Evolutionary conservation across 1,140 invertebrate species (phyloP).

Genomic region (Frieseomelitta varia): DNA sequence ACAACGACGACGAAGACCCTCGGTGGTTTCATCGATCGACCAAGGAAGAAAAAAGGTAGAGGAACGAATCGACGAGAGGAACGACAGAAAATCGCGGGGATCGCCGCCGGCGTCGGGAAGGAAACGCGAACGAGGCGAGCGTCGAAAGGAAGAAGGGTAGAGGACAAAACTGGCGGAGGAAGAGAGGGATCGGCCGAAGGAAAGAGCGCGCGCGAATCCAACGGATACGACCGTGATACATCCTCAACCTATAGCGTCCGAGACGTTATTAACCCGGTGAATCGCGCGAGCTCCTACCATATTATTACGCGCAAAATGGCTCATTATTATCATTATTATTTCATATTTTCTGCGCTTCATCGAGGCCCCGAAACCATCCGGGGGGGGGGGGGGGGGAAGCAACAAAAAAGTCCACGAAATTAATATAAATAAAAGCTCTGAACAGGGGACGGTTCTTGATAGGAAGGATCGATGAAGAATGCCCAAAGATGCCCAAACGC

Average conservation of each 20-base stretch:
- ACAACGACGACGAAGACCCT: not conserved
- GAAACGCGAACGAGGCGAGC: not conserved
- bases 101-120: not conserved
- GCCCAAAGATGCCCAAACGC: constrained; percentile 28
- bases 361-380: constrained; percentile 66
- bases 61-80: not conserved
- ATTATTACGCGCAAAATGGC: constrained; percentile 80
- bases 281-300: constrained; percentile 76
- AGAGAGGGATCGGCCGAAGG: constrained; percentile 40
- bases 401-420: constrained; percentile 75
- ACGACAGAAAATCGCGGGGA: constrained; percentile 21
- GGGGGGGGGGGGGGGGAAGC: too few relatives aligned
- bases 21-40: not conserved
- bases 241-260: constrained; percentile 62
- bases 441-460: constrained; percentile 45
- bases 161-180: constrained; percentile 3
- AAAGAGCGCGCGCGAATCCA: constrained; percentile 64
- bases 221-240: constrained; percentile 61
- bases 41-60: not conserved
- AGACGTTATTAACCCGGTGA: constrained; percentile 76
- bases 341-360: constrained; percentile 76
- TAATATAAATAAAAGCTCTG: constrained; percentile 80
- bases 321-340: constrained; percentile 81
- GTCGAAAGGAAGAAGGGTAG: constrained; percentile 26
- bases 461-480: constrained; percentile 24